Evolutionary conservation across 1,140 invertebrate species (phyloP).

Genomic region (Geopemphigus sp.): DNA sequence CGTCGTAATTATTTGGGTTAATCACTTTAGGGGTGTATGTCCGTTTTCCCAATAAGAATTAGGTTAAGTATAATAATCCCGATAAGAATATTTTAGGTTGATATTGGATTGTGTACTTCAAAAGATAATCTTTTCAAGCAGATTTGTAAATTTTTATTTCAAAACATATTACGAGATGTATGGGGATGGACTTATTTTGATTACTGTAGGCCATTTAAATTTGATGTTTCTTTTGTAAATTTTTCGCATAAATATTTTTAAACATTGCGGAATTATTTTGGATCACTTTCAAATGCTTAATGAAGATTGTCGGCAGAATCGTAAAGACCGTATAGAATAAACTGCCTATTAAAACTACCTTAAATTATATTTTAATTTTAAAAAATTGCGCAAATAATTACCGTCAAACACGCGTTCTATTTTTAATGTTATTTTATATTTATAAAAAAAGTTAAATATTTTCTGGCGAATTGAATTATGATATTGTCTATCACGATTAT

Average conservation of each 20-base stretch:
- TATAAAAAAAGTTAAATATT: no score
- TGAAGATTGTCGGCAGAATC: not conserved
- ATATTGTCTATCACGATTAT: no score
- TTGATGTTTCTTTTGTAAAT: not conserved
- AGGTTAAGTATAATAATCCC: not conserved
- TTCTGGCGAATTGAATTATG: no score
- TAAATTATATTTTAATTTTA: no score
- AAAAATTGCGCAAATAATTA: no score
- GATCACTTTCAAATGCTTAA: constrained; percentile 18
- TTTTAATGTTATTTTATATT: no score
- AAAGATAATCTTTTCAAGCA: not conserved
- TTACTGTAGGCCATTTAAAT: not conserved
- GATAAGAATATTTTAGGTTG: not conserved
- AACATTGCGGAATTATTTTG: not conserved
- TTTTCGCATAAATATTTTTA: not conserved
- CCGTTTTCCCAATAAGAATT: not conserved
- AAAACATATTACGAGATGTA: not conserved
- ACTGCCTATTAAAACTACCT: no score
- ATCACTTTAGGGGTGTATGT: not conserved
- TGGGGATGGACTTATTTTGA: not conserved
- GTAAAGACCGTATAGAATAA: not conserved
- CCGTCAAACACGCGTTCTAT: no score
- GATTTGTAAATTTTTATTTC: not conserved
- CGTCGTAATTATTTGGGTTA: not conserved
- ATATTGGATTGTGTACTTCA: not conserved